These are phyloP conservation scores for Catocala fraxini DNA, from an alignment of 2,888 invertebrate species.

Conservation along the genomic window DNA sequence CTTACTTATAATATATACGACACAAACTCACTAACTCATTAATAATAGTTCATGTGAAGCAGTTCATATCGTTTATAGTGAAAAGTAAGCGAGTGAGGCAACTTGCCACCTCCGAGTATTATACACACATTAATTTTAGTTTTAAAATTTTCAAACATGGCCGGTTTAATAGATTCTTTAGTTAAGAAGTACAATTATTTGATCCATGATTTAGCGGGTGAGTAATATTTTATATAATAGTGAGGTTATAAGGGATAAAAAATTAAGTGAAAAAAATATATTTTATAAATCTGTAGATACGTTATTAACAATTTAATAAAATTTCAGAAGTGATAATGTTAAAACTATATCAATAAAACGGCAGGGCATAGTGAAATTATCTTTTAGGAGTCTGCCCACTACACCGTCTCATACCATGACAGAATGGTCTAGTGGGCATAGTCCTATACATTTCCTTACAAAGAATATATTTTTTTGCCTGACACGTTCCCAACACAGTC, in stretches of 20 bases:
- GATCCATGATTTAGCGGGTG: slow-evolving; percentile 57
- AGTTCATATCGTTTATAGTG: not conserved
- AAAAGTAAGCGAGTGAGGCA: not conserved
- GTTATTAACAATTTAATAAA: too few relatives aligned
- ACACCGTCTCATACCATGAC: too few relatives aligned
- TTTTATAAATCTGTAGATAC: not conserved
- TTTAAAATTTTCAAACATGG: slow-evolving; percentile 34
- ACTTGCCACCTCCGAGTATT: not conserved
- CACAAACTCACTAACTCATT: too few relatives aligned
- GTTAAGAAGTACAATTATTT: slow-evolving; percentile 51
- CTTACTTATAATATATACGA: too few relatives aligned
- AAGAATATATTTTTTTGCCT: too few relatives aligned
- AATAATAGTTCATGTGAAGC: not conserved
- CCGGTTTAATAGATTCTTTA: slow-evolving; percentile 37
- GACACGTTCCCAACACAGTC: too few relatives aligned
- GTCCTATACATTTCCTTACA: too few relatives aligned
- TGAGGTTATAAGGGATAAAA: not conserved
- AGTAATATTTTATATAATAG: slow-evolving; percentile 30
- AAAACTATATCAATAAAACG: too few relatives aligned
- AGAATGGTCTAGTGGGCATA: too few relatives aligned
- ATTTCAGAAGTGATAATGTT: too few relatives aligned
- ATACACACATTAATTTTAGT: not conserved
- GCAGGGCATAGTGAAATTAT: too few relatives aligned
- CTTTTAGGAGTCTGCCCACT: too few relatives aligned
- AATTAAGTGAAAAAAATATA: not conserved